phyloP scores from a whole-genome alignment of 2,888 invertebrate species.

The Beris morrisii region DNA sequence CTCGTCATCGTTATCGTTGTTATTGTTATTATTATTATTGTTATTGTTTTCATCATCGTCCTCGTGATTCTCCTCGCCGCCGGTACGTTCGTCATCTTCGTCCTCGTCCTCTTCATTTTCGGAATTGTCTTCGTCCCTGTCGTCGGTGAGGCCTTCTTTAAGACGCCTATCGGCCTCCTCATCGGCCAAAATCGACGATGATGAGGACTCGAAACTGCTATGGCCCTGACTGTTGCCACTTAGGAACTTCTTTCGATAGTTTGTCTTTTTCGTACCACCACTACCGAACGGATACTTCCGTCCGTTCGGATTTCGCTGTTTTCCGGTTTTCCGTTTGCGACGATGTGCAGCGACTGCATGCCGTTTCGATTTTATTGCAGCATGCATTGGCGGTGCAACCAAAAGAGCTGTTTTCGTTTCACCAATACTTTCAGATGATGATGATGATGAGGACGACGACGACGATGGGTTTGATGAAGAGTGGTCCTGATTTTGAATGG shows the following conservation, averaged over 20 bases:
- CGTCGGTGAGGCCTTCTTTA: not conserved
- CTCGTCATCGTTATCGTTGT: slow-evolving; percentile 42
- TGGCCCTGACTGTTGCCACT: not conserved
- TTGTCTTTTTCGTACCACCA: not conserved
- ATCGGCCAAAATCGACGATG: slow-evolving; percentile 29
- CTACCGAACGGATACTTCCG: slow-evolving; percentile 11
- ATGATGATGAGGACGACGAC: slow-evolving; percentile 20
- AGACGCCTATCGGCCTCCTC: slow-evolving; percentile 20
- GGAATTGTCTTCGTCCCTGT: slow-evolving; percentile 14
- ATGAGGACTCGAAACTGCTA: slow-evolving; percentile 14
- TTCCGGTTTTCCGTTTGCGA: slow-evolving; percentile 37
- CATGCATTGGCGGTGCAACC: slow-evolving; percentile 27
- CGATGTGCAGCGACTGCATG: slow-evolving; percentile 33
- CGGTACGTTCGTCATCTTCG: slow-evolving; percentile 34
- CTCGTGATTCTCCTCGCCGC: slow-evolving; percentile 15
- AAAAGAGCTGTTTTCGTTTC: slow-evolving; percentile 12
- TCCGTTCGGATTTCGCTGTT: slow-evolving; percentile 26
- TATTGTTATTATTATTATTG: slow-evolving; percentile 41
- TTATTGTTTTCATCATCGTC: slow-evolving; percentile 8
- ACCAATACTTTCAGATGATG: slow-evolving; percentile 14
- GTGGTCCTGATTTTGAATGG: not conserved
- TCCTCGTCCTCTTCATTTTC: slow-evolving; percentile 36
- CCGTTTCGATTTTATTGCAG: slow-evolving; percentile 33
- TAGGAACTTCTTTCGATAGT: slow-evolving; percentile 24
- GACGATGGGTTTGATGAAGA: not conserved